Evolutionary conservation across 2,113 vertebrate species (phyloP).

Genomic region (Istiophorus platypterus): DNA sequence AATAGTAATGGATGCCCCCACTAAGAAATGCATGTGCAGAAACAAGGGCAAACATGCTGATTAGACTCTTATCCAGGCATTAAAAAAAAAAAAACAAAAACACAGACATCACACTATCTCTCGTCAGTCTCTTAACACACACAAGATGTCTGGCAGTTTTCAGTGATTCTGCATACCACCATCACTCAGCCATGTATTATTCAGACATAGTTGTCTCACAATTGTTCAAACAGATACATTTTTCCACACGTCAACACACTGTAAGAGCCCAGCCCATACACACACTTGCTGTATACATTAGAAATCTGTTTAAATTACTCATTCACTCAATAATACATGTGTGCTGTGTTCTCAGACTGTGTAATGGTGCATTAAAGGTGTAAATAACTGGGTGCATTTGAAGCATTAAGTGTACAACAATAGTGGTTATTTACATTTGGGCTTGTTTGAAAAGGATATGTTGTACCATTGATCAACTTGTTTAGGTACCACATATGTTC

Average conservation of each 20-base stretch:
- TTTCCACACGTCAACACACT: constrained; percentile 54
- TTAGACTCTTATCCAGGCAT: neutral
- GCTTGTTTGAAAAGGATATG: neutral
- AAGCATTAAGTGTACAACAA: neutral
- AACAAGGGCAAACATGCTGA: neutral
- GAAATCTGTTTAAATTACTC: constrained; percentile 19
- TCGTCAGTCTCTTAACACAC: constrained; percentile 30
- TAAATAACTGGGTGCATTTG: neutral
- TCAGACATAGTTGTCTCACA: constrained; percentile 44
- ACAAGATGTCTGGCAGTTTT: constrained; percentile 17
- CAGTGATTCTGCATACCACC: constrained; percentile 25
- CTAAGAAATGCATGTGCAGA: neutral
- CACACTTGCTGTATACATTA: constrained; percentile 17
- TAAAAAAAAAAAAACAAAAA: neutral
- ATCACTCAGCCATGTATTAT: constrained; percentile 53
- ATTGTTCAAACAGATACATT: constrained; percentile 63
- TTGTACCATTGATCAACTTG: neutral
- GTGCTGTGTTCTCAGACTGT: constrained; percentile 8
- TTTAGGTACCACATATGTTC: neutral
- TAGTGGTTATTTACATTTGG: neutral
- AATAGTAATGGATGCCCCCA: neutral
- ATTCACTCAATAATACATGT: neutral
- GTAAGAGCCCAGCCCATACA: constrained; percentile 20
- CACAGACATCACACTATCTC: neutral
- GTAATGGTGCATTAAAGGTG: neutral